Evolutionary conservation across 64 coral and sea anemone species (phyloP).

Genomic region (Pachyseris speciosa): DNA sequence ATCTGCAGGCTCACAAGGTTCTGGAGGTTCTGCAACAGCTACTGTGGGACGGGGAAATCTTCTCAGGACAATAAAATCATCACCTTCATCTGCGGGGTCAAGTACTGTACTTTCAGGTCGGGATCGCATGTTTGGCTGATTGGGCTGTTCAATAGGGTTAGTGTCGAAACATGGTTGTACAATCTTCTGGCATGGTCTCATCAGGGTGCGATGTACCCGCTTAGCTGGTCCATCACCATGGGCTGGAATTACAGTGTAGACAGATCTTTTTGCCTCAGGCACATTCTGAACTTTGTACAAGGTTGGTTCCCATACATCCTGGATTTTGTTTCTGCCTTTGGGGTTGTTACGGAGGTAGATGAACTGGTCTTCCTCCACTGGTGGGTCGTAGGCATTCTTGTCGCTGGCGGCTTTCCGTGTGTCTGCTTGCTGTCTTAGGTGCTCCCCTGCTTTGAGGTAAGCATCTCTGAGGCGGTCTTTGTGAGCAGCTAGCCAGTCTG

Average conservation of each 20-base stretch:
- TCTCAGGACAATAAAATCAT: too few relatives aligned
- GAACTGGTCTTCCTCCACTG: neutral
- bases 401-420: neutral
- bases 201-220: neutral
- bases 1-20: neutral
- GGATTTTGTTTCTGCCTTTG: neutral
- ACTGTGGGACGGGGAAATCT: too few relatives aligned
- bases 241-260: neutral
- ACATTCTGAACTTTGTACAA: neutral
- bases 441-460: neutral
- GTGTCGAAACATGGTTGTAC: too few relatives aligned
- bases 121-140: too few relatives aligned
- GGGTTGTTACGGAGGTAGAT: neutral
- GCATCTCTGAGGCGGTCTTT: neutral
- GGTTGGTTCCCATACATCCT: neutral
- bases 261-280: neutral
- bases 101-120: too few relatives aligned
- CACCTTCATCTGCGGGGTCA: too few relatives aligned
- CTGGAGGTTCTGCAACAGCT: neutral
- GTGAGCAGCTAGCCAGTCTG: slow-evolving; percentile 1
- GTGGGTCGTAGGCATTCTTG: slow-evolving; percentile 19
- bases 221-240: neutral
- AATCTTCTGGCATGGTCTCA: neutral
- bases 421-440: neutral
- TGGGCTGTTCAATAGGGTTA: too few relatives aligned